These are phyloP conservation scores for Diadema setosum DNA, from an alignment of 35 echinoderm and acorn worm species.

Conservation along the genomic window DNA sequence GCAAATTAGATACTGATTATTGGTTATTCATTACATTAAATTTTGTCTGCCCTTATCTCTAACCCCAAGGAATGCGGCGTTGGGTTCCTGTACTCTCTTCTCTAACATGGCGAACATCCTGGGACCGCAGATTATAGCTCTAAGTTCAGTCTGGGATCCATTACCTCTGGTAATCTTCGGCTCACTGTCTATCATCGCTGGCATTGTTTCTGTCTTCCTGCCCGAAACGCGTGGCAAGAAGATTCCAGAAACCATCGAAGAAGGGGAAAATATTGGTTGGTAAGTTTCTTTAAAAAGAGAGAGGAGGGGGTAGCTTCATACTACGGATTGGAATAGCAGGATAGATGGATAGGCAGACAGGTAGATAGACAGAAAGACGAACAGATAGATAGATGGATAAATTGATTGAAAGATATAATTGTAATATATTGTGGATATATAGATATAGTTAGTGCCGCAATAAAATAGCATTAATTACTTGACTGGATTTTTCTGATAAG, in stretches of 20 bases:
- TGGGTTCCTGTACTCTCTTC: not conserved
- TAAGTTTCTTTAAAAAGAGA: not conserved
- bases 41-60: not conserved
- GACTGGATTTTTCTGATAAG: too few species aligned
- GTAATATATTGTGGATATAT: too few species aligned
- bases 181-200: conserved; percentile 32
- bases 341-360: too few species aligned
- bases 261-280: conserved; percentile 60
- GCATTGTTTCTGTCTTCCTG: conserved; percentile 16
- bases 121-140: conserved; percentile 43
- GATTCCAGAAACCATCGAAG: conserved; percentile 73
- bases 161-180: conserved; percentile 67
- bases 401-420: too few species aligned
- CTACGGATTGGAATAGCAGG: too few species aligned
- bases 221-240: conserved; percentile 53
- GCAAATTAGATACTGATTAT: too few species aligned
- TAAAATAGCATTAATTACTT: too few species aligned
- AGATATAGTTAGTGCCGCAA: too few species aligned
- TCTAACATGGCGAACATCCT: conserved; percentile 12
- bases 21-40: too few species aligned
- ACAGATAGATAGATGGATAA: too few species aligned
- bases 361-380: too few species aligned
- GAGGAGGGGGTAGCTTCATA: too few species aligned
- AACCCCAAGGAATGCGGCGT: not conserved
- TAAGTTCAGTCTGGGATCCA: conserved; percentile 46